phyloP scores from a whole-genome alignment of 2,888 invertebrate genomes.

The Lamproptera curius region DNA sequence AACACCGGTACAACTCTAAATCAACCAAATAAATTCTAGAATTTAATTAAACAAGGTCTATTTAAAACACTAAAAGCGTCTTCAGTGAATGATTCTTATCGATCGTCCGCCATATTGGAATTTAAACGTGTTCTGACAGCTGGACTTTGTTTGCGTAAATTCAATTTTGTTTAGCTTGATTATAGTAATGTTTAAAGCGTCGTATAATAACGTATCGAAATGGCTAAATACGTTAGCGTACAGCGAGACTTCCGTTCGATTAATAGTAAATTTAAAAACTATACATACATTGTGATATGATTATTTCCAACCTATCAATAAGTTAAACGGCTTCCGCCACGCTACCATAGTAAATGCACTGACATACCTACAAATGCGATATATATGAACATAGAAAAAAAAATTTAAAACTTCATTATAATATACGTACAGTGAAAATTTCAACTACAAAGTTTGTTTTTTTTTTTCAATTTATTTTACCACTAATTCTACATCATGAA shows the following conservation, averaged over 20 bases:
- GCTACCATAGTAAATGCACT: constrained; percentile 18
- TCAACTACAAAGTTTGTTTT: constrained; percentile 49
- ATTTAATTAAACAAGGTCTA: too few species aligned
- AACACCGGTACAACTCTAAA: too few species aligned
- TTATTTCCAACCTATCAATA: constrained; percentile 48
- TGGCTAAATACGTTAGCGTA: constrained; percentile 19
- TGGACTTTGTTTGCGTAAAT: too few species aligned
- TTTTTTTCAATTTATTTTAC: too few species aligned
- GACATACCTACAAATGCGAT: constrained; percentile 19
- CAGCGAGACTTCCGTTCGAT: constrained; percentile 4
- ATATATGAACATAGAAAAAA: constrained; percentile 22
- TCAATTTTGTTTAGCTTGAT: too few species aligned
- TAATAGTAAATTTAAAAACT: constrained; percentile 42
- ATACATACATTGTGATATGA: constrained; percentile 72
- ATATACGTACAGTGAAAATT: constrained; percentile 37
- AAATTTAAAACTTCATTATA: constrained; percentile 23
- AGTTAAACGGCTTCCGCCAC: constrained; percentile 8
- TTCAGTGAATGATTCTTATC: too few species aligned
- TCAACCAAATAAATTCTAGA: too few species aligned
- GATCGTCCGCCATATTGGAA: too few species aligned
- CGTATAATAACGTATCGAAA: constrained; percentile 11
- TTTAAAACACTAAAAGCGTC: too few species aligned
- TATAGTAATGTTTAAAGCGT: too few species aligned
- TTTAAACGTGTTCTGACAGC: too few species aligned
- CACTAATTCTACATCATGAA: constrained; percentile 75